Evolutionary conservation across 2,113 vertebrate species (phyloP), one percentile per base, ranked within the genome.

Genomic region (Pseudorasbora parva): DNA sequence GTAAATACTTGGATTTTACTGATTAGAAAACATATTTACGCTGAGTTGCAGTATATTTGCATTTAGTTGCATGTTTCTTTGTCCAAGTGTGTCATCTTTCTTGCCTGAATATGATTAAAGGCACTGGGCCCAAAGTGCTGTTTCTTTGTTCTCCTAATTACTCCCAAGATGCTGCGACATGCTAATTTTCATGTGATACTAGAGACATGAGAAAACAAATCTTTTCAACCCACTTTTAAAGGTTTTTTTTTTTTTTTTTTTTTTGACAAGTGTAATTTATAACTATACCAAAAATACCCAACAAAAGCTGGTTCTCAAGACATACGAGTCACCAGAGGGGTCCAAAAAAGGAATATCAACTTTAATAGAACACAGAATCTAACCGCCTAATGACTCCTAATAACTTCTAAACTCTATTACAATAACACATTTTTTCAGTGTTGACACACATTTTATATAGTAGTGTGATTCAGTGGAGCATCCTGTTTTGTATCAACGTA

Each of bases 61-160:
- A 86, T 84, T 88, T 79, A 87, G 86, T 77, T 84, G 84, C 82
- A 89, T 86, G 84, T 88, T 88, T 88, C 81, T 88, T 86, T 88
- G 84, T 88, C 84, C 72, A 56, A 64, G 54, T 77, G 30, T 86
- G 66, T 83, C 83, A 68, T 85, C 79, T 77, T 88, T 88, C 64
- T 88, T 88, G 87, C 84, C 77, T 83, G 82, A 85, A 85, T 83
- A 85, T 30, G 80, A 87, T 87, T 87, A 87, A 87, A 87, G 81
- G 86, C 84, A 60, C 66, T 87, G 86, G 69, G 84, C 84, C 84
- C 76, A 37, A 77, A 64, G 25, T 23, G 7, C 25, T 68, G 37
- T 82, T 80, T 43, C 68, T 47, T 81, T 78, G 47, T 68, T 71
- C 21, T 85, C 14, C 10, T 73, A 25, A 73, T 85, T 51, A 68